phyloP scores from a whole-genome alignment of 2,113 vertebrate genomes.

The Fulica atra region DNA sequence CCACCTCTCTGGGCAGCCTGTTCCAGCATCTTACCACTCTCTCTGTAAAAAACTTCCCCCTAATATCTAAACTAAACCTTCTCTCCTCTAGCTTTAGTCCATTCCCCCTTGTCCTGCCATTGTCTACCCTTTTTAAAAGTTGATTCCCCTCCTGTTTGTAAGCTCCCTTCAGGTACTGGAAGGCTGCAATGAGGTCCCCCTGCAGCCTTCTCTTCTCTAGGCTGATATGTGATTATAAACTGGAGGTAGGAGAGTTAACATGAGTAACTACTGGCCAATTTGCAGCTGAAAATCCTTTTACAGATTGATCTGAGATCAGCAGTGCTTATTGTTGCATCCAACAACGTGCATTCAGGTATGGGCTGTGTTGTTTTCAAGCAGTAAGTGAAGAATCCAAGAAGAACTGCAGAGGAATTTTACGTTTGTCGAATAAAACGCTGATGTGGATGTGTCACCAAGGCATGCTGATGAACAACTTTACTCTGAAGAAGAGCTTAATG shows the following conservation, averaged over 20 bases:
- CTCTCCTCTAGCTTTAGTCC: too few relatives aligned
- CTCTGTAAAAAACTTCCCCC: too few relatives aligned
- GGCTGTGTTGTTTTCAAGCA: neutral
- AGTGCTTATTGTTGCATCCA: neutral
- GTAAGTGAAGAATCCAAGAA: neutral
- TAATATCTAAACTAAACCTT: too few relatives aligned
- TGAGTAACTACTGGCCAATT: neutral
- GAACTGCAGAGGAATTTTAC: neutral
- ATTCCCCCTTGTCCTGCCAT: too few relatives aligned
- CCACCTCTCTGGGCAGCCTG: too few relatives aligned
- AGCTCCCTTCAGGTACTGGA: too few relatives aligned
- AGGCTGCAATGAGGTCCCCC: too few relatives aligned
- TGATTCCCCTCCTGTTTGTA: too few relatives aligned
- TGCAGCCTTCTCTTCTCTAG: too few relatives aligned
- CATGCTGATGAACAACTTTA: neutral
- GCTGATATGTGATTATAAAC: neutral
- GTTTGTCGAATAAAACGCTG: neutral
- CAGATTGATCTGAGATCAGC: neutral
- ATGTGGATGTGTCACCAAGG: neutral
- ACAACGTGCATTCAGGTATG: neutral
- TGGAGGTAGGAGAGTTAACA: neutral
- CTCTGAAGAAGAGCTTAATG: neutral
- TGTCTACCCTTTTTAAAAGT: too few relatives aligned
- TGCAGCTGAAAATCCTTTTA: neutral
- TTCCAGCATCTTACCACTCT: too few relatives aligned